phyloP scores from a whole-genome alignment of 2,797 vertebrate genomes.

The Coregonus sp. region DNA sequence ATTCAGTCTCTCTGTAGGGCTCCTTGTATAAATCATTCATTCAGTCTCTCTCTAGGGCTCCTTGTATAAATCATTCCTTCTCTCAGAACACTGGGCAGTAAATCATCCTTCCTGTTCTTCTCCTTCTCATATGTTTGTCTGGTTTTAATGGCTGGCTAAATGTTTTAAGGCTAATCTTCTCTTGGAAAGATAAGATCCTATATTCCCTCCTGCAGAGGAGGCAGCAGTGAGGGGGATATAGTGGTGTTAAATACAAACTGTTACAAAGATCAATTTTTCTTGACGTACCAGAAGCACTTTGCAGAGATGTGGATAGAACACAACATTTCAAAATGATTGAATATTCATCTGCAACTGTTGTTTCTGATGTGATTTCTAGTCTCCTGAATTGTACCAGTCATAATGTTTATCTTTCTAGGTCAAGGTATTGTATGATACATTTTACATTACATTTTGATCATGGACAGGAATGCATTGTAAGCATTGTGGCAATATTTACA shows the following conservation, averaged over 20 bases:
- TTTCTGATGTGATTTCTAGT: slow-evolving; percentile 6
- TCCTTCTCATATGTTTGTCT: slow-evolving; percentile 28
- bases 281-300: slow-evolving; percentile 30
- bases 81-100: slow-evolving; percentile 32
- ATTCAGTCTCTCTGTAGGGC: no score
- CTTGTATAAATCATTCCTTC: slow-evolving; percentile 56
- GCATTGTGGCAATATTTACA: neutral
- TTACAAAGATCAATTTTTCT: slow-evolving; percentile 54
- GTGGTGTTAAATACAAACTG: slow-evolving; percentile 37
- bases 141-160: slow-evolving; percentile 26
- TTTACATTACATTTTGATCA: no score
- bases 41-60: no score
- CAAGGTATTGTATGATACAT: slow-evolving; percentile 20
- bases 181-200: slow-evolving; percentile 33
- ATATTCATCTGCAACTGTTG: neutral
- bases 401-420: slow-evolving; percentile 29
- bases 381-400: slow-evolving; percentile 1
- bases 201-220: slow-evolving; percentile 22
- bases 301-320: neutral
- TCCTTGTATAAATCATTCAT: no score
- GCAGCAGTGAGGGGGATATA: slow-evolving; percentile 1
- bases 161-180: slow-evolving; percentile 53
- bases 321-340: neutral
- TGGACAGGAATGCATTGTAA: neutral
- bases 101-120: slow-evolving; percentile 37